Conservation (phyloP, 1,140 invertebrate species). For the Drosophila sp. region DNA sequence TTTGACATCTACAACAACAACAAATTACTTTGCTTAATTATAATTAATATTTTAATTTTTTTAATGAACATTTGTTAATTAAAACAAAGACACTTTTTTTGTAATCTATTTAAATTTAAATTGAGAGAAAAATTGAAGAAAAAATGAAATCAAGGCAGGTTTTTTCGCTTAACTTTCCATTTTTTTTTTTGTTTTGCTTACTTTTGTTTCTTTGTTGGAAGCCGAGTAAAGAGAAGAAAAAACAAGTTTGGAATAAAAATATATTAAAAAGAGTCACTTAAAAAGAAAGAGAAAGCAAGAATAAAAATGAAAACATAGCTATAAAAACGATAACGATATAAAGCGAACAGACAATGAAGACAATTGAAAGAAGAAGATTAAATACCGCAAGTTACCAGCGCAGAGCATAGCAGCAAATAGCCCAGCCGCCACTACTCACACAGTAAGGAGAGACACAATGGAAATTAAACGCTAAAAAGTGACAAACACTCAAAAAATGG, state of each 20-base stretch:
- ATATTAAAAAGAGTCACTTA: conserved; percentile 50
- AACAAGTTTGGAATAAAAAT: conserved; percentile 18
- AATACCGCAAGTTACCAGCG: conserved; percentile 40
- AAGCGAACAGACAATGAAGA: conserved; percentile 56
- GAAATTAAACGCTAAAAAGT: conserved; percentile 27
- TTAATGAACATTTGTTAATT: background rate
- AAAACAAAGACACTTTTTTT: too few relatives aligned
- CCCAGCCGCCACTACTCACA: conserved; percentile 52
- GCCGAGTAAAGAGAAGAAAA: conserved; percentile 10
- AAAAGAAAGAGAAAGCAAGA: conserved; percentile 28
- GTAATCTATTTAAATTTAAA: too few relatives aligned
- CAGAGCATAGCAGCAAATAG: conserved; percentile 62
- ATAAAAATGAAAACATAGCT: conserved; percentile 37
- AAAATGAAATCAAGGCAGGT: background rate
- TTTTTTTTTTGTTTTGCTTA: conserved; percentile 4
- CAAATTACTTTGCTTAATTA: conserved; percentile 61
- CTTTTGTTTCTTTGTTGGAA: conserved; percentile 1
- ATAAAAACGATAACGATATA: conserved; percentile 63
- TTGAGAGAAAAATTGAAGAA: background rate
- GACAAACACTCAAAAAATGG: background rate
- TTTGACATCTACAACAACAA: conserved; percentile 32
- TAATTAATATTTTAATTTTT: background rate
- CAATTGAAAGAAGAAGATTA: conserved; percentile 17
- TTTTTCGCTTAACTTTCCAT: background rate
- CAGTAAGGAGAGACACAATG: conserved; percentile 38